These are phyloP conservation scores for Ptiloglossa arizonensis DNA, from an alignment of 1,140 invertebrate species.

Conservation along the genomic window DNA sequence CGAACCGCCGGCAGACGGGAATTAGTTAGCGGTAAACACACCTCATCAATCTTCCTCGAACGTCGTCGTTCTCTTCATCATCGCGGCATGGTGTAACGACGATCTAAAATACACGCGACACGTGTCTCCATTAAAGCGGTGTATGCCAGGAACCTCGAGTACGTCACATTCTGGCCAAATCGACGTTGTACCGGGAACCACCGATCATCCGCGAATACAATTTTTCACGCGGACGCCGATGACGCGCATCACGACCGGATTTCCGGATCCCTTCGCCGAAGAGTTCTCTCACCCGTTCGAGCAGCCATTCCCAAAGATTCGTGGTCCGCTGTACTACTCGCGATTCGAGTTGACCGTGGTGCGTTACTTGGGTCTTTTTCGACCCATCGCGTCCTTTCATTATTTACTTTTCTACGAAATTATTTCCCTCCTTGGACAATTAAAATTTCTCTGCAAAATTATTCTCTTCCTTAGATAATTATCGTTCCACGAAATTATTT, in stretches of 20 bases:
- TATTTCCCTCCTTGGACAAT: too few relatives aligned
- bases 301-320: too few relatives aligned
- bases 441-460: too few relatives aligned
- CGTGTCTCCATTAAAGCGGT: slow-evolving; percentile 75
- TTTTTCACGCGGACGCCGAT: background rate
- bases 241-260: background rate
- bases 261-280: background rate
- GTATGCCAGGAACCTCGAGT: slow-evolving; percentile 33
- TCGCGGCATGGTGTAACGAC: slow-evolving; percentile 48
- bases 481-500: too few relatives aligned
- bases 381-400: too few relatives aligned
- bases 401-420: too few relatives aligned
- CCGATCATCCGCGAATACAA: background rate
- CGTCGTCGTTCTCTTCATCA: slow-evolving; percentile 69
- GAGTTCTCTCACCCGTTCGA: background rate
- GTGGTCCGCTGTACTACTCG: too few relatives aligned
- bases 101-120: slow-evolving; percentile 75
- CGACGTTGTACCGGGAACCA: background rate
- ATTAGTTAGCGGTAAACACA: slow-evolving; percentile 75
- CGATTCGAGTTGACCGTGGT: too few relatives aligned
- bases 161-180: slow-evolving; percentile 20
- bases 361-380: too few relatives aligned
- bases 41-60: slow-evolving; percentile 79
- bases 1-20: slow-evolving; percentile 35
- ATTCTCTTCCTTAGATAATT: too few relatives aligned